These are phyloP conservation scores for Prunella himalayana DNA, from an alignment of 2,113 vertebrate species.

Conservation along the genomic window DNA sequence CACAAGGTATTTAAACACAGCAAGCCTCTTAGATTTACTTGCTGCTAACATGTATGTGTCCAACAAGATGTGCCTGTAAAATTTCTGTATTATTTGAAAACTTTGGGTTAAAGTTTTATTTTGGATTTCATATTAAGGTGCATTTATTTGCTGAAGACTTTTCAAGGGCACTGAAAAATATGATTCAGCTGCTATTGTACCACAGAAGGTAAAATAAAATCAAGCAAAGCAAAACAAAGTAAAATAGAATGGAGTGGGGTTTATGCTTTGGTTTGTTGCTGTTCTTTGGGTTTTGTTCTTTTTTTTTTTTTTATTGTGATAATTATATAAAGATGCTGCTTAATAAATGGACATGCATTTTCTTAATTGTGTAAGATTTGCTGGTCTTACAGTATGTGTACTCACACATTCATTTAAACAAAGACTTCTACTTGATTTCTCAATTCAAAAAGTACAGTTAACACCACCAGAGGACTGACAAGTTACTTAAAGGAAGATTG, in stretches of 20 bases:
- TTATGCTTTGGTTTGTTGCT: neutral
- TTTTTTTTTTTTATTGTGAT: neutral
- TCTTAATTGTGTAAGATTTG: neutral
- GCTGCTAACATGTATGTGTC: neutral
- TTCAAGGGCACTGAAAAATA: neutral
- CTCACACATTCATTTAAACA: neutral
- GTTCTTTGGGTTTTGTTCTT: neutral
- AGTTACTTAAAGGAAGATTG: neutral
- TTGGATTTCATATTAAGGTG: neutral
- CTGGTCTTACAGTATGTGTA: accelerated
- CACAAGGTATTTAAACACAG: neutral
- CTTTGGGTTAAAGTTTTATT: neutral
- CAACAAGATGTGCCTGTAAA: neutral
- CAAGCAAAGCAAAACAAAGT: neutral
- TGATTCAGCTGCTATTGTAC: neutral
- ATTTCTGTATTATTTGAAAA: neutral
- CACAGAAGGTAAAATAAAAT: neutral
- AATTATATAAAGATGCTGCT: neutral
- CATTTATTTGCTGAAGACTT: neutral
- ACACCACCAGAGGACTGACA: neutral
- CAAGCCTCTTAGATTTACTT: neutral
- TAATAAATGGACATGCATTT: neutral
- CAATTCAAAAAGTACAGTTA: neutral
- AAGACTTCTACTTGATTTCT: neutral
- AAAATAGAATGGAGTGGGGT: neutral